A percentile compares a stretch with the other conserved stretches of the same genome.
Conservation (phyloP, 2,113 vertebrate species). For the Corydoras maculifer region DNA sequence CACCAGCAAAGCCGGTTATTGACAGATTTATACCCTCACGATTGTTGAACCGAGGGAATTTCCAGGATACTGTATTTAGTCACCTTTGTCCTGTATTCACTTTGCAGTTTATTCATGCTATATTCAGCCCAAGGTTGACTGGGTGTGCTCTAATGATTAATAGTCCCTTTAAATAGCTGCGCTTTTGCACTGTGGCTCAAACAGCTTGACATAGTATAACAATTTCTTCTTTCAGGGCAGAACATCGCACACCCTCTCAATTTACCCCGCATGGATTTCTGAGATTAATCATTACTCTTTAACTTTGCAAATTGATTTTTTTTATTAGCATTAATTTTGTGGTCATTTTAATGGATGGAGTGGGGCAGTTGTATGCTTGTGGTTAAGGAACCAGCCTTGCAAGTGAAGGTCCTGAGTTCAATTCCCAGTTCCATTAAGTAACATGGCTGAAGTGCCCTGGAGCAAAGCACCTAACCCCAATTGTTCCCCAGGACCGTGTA, state of each 20-base stretch:
- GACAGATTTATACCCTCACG: conserved; percentile 24
- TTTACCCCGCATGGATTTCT: conserved; percentile 12
- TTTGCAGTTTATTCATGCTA: conserved; percentile 37
- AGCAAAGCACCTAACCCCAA: too few relatives aligned
- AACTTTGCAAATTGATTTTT: too few relatives aligned
- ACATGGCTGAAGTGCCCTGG: too few relatives aligned
- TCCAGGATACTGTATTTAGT: conserved; percentile 26
- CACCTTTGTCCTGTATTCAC: conserved; percentile 34
- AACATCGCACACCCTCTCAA: conserved; percentile 11
- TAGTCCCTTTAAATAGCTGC: conserved; percentile 39
- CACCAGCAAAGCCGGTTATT: conserved; percentile 1
- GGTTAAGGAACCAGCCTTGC: too few relatives aligned
- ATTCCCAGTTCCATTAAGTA: too few relatives aligned
- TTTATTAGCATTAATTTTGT: too few relatives aligned
- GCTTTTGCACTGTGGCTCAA: conserved; percentile 27
- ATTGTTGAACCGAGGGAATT: conserved; percentile 33
- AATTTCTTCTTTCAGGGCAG: conserved; percentile 33
- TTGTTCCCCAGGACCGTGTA: too few relatives aligned
- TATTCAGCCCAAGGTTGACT: conserved; percentile 40
- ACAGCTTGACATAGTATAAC: conserved; percentile 32
- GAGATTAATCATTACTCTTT: conserved; percentile 28
- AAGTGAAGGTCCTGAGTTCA: too few relatives aligned
- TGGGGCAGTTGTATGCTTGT: too few relatives aligned
- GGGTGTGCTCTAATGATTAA: conserved; percentile 34
- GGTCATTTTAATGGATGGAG: too few relatives aligned